A percentile compares a stretch with the other conserved stretches of the same genome.
Evolutionary conservation across 2,797 vertebrate genomes (phyloP).

Genomic region (Gadopsis marmoratus): DNA sequence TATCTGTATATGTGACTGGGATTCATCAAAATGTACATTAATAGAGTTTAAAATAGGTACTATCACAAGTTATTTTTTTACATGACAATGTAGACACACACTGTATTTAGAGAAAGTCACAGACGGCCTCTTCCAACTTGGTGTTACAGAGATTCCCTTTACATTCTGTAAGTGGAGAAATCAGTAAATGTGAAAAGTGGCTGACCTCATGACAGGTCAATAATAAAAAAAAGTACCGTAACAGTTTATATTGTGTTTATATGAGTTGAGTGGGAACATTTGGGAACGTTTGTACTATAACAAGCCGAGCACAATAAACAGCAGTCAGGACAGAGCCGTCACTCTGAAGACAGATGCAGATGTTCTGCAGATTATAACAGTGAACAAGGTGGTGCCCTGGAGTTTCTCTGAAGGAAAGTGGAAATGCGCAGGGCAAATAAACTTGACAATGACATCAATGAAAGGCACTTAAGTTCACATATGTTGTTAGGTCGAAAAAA

Average conservation of each 20-base stretch:
- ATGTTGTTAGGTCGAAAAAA: background rate
- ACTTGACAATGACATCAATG: background rate
- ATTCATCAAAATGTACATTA: background rate
- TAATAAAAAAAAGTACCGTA: background rate
- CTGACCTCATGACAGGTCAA: background rate
- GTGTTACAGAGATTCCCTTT: background rate
- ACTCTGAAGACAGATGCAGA: slow-evolving; percentile 11
- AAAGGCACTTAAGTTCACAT: background rate
- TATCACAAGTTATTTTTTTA: background rate
- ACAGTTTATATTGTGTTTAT: background rate
- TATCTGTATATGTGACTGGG: background rate
- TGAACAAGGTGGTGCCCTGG: background rate
- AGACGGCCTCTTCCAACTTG: background rate
- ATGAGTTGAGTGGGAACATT: background rate
- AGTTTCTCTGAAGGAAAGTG: background rate
- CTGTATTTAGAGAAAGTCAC: slow-evolving; percentile 2
- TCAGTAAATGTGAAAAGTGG: background rate
- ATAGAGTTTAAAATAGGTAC: slow-evolving; percentile 7
- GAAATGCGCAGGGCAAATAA: slow-evolving; percentile 25
- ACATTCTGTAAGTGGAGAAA: background rate
- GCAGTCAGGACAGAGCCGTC: background rate
- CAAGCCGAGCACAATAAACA: slow-evolving; percentile 13
- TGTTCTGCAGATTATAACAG: slow-evolving; percentile 24
- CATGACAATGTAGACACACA: background rate
- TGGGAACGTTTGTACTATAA: background rate